phyloP scores from a whole-genome alignment of 2,888 invertebrate genomes.

The Agrochola lota region DNA sequence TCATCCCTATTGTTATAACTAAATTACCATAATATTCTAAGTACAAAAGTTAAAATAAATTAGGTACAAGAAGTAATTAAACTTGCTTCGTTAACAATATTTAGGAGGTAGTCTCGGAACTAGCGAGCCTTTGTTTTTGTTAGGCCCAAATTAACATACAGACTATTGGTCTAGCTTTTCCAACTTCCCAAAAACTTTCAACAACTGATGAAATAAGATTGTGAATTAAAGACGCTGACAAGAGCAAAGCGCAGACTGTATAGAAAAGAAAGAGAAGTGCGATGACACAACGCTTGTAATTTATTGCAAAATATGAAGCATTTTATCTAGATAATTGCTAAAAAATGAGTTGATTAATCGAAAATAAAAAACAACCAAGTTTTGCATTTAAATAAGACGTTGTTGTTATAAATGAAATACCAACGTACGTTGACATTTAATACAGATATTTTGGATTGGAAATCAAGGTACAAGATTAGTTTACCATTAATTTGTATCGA shows the following conservation, averaged over 20 bases:
- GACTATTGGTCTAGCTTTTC: conserved; percentile 12
- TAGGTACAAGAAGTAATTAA: conserved; percentile 41
- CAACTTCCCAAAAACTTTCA: conserved; percentile 6
- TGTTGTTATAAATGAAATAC: too few species aligned
- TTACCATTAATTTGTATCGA: too few species aligned
- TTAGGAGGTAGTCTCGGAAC: conserved; percentile 18
- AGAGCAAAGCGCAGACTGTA: too few species aligned
- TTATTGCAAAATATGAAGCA: too few species aligned
- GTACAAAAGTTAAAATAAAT: conserved; percentile 13
- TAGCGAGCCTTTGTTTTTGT: conserved; percentile 38
- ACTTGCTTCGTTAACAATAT: conserved; percentile 50
- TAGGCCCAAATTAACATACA: conserved; percentile 35
- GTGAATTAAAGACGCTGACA: not conserved
- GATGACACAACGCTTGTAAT: too few species aligned
- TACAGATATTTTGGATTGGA: too few species aligned
- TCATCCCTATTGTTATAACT: not conserved
- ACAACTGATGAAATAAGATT: conserved; percentile 4
- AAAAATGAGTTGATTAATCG: too few species aligned
- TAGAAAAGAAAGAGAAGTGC: too few species aligned
- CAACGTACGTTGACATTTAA: too few species aligned
- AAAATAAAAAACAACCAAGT: too few species aligned
- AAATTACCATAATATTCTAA: not conserved
- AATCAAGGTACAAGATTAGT: not conserved
- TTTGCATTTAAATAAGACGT: too few species aligned
- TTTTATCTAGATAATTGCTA: too few species aligned